These are phyloP conservation scores for Boleophthalmus pectinirostris DNA, from an alignment of 2,113 vertebrate species.

Conservation along the genomic window DNA sequence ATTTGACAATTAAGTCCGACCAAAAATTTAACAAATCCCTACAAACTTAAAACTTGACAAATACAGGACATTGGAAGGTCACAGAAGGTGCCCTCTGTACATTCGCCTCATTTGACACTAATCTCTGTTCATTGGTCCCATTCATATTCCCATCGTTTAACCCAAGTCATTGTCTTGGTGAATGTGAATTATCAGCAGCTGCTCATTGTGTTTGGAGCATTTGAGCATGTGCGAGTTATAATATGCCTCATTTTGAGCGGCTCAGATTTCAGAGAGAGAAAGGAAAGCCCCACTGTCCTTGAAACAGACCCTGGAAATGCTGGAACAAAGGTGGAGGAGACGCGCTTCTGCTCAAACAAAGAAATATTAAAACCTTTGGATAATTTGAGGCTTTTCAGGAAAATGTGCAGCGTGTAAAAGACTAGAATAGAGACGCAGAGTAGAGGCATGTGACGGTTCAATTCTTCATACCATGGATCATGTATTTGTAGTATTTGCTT, in stretches of 20 bases:
- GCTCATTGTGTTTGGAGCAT: conserved; percentile 39
- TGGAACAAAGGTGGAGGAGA: conserved; percentile 70
- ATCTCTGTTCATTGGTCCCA: not conserved
- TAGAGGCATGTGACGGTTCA: not conserved
- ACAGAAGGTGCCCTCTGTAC: not conserved
- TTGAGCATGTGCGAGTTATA: conserved; percentile 55
- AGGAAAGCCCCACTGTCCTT: conserved; percentile 65
- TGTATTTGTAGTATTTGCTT: not conserved
- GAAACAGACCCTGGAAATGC: conserved; percentile 68
- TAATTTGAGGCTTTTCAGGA: conserved; percentile 57
- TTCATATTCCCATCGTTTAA: conserved; percentile 1
- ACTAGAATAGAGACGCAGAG: not conserved
- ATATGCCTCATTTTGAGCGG: conserved; percentile 57
- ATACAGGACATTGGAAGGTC: not conserved
- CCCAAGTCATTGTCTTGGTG: conserved; percentile 11
- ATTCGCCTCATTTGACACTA: not conserved
- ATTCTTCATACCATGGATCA: not conserved
- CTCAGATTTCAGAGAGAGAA: conserved; percentile 60
- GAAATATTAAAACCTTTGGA: conserved; percentile 67
- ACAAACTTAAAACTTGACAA: not conserved
- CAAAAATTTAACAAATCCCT: not conserved
- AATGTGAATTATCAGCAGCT: conserved; percentile 53
- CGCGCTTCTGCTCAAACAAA: conserved; percentile 74
- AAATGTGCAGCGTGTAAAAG: conserved; percentile 15
- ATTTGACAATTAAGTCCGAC: not conserved